Percentiles rank a stretch among this genome's conserved stretches.
Evolutionary conservation across 1,140 invertebrate species (phyloP).

Genomic region (Phthorimaea operculella): DNA sequence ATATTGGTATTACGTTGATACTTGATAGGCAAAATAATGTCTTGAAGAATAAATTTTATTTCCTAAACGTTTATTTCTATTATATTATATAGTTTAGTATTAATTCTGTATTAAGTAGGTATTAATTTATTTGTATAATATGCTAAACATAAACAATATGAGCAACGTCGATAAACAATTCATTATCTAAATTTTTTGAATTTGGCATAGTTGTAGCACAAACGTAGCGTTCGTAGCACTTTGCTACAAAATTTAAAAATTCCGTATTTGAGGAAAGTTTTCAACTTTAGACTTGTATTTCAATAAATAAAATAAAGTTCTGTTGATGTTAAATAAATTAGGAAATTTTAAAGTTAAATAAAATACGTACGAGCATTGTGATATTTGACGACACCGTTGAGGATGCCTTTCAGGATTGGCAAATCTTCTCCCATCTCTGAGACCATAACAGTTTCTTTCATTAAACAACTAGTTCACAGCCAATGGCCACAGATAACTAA

Average conservation of each 20-base stretch:
- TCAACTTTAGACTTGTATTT: neutral
- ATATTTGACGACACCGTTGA: conserved; percentile 88
- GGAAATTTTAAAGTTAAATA: conserved; percentile 3
- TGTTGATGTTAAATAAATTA: neutral
- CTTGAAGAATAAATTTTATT: no score
- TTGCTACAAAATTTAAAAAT: neutral
- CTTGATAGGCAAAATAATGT: no score
- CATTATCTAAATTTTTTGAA: no score
- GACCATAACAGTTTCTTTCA: conserved; percentile 58
- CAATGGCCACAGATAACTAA: conserved; percentile 56
- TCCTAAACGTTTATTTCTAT: no score
- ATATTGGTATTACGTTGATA: no score
- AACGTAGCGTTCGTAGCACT: neutral
- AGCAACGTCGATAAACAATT: no score
- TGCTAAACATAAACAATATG: no score
- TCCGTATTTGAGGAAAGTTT: neutral
- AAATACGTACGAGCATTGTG: conserved; percentile 89
- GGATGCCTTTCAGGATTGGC: conserved; percentile 87
- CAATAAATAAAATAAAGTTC: neutral
- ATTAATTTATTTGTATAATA: no score
- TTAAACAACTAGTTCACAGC: conserved; percentile 61
- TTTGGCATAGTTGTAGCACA: no score
- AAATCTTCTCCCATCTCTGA: conserved; percentile 85
- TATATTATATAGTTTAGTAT: no score
- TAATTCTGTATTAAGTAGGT: no score